A percentile compares a stretch with the other conserved stretches of the same genome.
Conservation (phyloP, 2,888 invertebrate genomes). For the Drosophila paramelanica region DNA sequence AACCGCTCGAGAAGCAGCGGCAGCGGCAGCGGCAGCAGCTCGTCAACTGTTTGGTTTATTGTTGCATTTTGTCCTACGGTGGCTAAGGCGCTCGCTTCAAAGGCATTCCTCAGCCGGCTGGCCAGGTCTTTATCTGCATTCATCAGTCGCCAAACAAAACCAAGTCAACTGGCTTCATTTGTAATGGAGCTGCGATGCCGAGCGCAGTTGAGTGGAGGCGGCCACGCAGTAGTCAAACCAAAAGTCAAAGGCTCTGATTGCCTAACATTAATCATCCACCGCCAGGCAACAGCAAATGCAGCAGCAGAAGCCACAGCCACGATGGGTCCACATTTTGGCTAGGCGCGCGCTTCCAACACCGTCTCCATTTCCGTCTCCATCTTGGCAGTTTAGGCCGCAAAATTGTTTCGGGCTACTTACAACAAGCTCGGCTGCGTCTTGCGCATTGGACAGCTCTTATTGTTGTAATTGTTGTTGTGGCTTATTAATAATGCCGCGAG, state of each 20-base stretch:
- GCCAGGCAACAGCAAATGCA: constrained; percentile 1
- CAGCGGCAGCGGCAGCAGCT: constrained; percentile 31
- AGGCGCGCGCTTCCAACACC: constrained; percentile 20
- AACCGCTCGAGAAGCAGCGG: constrained; percentile 23
- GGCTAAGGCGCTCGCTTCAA: constrained; percentile 66
- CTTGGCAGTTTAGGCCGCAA: constrained; percentile 77
- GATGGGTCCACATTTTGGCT: constrained; percentile 35
- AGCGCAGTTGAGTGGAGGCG: constrained; percentile 61
- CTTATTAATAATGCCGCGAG: constrained; percentile 68
- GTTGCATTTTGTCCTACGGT: constrained; percentile 76
- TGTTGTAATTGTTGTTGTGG: constrained; percentile 78
- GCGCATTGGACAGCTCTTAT: constrained; percentile 55
- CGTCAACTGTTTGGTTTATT: constrained; percentile 74
- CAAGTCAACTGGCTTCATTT: constrained; percentile 80
- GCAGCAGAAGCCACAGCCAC: not conserved
- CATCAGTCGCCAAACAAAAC: constrained; percentile 80
- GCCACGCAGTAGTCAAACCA: constrained; percentile 69
- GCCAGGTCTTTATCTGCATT: constrained; percentile 74
- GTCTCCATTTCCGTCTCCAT: constrained; percentile 2
- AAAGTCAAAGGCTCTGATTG: constrained; percentile 73
- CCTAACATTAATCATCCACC: constrained; percentile 69
- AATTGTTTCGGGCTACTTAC: constrained; percentile 78
- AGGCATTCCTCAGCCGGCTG: constrained; percentile 61
- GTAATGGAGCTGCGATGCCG: constrained; percentile 61
- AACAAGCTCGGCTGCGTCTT: constrained; percentile 43